Base-by-base conservation (phyloP, 30 jellyfish, hydroid and myxozoan species). In the Sanderia malayensis region DNA sequence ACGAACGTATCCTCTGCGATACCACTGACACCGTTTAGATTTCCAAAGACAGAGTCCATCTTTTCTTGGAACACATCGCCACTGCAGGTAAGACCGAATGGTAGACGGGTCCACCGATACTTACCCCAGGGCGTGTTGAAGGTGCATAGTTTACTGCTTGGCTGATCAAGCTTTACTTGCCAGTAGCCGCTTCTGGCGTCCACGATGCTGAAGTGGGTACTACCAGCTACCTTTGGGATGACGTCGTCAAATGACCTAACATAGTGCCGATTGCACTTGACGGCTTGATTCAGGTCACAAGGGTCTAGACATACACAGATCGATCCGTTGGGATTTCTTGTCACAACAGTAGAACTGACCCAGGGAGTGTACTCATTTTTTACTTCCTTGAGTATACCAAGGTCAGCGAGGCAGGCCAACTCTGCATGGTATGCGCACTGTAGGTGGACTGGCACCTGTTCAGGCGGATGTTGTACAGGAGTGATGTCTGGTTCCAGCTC, bases 51-150 rank as follows among this genome's bases (percentile, higher is more conserved):
- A 4, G 8, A 9, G 20, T 26, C 61, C 74, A 62, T 62, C 58
- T 26, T 28, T 62, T 26, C 61, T 26, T 62, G 58, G 20, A 62
- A 62, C 8, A 11, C 32, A 9, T 62, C 62, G 10, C 62, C 62
- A 62, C 74, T 26, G 17, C 74, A 28, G 32, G n/a, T n/a, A n/a
- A n/a, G n/a, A n/a, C n/a, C n/a, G n/a, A n/a, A 62, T 20, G 74
- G 74, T 17, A 62, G 58, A 9, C 58, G 4, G 4, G 7, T 26
- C 61, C 58, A 62, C 58, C 20, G 7, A 28, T n/a, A 62, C 58
- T 20, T 62, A 20, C 74, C 74, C 58, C 58, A 62, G 58, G 74
- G 74, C 8, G 74, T 62, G 61, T 15, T 20, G 20, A 62, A 62
- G 20, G 74, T 62, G 8, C 63, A 11, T 8, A 62, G 74, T 9